Percentiles rank a stretch among this genome's conserved stretches.
Conservation (phyloP, 1,140 invertebrate genomes). For the Dendrolimus kikuchii region DNA sequence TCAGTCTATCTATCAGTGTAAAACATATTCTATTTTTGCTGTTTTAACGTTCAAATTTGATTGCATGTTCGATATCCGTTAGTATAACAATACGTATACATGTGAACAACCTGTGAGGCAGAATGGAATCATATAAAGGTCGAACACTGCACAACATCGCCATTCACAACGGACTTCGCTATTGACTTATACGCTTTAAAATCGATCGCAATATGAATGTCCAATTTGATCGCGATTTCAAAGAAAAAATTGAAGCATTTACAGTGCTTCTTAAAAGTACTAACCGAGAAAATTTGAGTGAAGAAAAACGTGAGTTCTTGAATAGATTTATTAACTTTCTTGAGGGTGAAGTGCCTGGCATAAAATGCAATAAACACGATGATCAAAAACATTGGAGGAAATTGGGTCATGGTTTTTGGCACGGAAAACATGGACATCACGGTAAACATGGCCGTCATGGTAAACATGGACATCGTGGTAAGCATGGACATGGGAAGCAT, state of each 20-base stretch:
- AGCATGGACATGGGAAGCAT: not conserved
- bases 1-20: too few relatives aligned
- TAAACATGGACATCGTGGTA: not conserved
- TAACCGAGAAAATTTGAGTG: not conserved
- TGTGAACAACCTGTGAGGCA: too few relatives aligned
- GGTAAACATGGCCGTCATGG: constrained; percentile 3
- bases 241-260: constrained; percentile 1
- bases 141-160: too few relatives aligned
- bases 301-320: constrained; percentile 4
- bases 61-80: too few relatives aligned
- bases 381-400: not conserved
- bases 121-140: too few relatives aligned
- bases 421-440: constrained; percentile 5
- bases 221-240: not conserved
- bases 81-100: too few relatives aligned
- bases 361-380: not conserved
- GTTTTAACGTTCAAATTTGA: too few relatives aligned
- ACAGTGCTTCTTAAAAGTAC: not conserved
- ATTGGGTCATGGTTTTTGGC: not conserved
- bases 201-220: too few relatives aligned
- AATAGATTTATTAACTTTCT: constrained; percentile 5
- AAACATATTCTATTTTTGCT: too few relatives aligned
- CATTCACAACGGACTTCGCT: too few relatives aligned
- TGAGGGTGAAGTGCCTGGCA: not conserved
- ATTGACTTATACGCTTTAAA: too few relatives aligned